These are phyloP conservation scores for Frieseomelitta varia DNA, from an alignment of 1,140 invertebrate genomes.

Conservation along the genomic window DNA sequence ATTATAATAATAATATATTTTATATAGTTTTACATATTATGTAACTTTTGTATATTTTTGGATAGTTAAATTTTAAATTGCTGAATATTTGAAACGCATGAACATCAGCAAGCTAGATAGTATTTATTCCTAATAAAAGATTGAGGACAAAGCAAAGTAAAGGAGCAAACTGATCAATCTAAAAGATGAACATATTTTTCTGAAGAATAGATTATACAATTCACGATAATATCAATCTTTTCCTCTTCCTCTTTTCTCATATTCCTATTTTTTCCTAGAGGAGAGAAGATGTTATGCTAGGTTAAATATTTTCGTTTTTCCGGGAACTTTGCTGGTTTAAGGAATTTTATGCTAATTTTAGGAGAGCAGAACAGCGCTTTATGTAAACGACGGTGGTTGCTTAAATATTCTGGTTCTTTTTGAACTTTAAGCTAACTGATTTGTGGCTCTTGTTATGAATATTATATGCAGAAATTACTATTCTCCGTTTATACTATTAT, in stretches of 20 bases:
- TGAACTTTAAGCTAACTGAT: background rate
- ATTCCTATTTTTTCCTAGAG: background rate
- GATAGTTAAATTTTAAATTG: no score
- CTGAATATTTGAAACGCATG: no score
- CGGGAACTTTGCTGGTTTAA: background rate
- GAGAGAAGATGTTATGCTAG: background rate
- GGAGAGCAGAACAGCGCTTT: background rate
- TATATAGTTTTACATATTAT: no score
- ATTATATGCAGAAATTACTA: background rate
- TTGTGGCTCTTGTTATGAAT: background rate
- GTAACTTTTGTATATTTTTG: no score
- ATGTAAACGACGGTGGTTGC: background rate
- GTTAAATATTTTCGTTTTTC: constrained; percentile 5
- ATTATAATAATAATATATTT: no score
- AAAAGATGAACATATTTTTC: no score
- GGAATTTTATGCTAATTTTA: constrained; percentile 3
- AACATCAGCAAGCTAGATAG: no score
- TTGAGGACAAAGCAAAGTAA: no score
- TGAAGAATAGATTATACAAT: no score
- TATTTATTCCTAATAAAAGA: no score
- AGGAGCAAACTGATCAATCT: no score
- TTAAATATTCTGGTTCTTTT: constrained; percentile 1
- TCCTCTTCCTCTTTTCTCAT: background rate
- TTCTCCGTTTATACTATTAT: background rate
- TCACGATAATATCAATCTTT: background rate